Percentiles rank a stretch among this genome's conserved stretches.
Conservation (phyloP, 2,888 invertebrate genomes). For the Pterobdella sp. region DNA sequence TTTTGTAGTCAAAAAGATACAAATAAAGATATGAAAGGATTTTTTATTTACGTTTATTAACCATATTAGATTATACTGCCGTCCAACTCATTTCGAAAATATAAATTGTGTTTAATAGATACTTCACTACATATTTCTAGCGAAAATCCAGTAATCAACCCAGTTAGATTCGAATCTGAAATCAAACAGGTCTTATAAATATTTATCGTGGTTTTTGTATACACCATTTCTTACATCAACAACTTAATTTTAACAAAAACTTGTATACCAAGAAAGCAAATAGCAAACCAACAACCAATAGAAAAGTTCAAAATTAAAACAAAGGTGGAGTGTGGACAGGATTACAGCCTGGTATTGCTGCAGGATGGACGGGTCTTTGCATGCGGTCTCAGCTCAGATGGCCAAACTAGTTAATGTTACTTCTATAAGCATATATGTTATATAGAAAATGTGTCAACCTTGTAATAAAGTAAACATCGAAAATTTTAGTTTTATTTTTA, state of each 20-base stretch:
- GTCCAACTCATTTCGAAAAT: too few species aligned
- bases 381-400: constrained; percentile 90
- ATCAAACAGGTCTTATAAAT: constrained; percentile 30
- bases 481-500: too few species aligned
- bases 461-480: too few species aligned
- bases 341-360: constrained; percentile 77
- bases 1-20: too few species aligned
- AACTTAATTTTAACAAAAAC: not conserved
- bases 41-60: not conserved
- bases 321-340: constrained; percentile 74
- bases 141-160: constrained; percentile 34
- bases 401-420: constrained; percentile 65
- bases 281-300: not conserved
- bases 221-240: not conserved
- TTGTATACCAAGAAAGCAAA: not conserved
- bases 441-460: too few species aligned
- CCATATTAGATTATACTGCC: not conserved
- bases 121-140: constrained; percentile 29
- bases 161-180: constrained; percentile 23
- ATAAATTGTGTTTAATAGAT: not conserved
- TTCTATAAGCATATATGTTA: too few species aligned
- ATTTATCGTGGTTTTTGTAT: not conserved
- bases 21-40: too few species aligned
- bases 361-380: constrained; percentile 71
- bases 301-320: not conserved